A percentile compares a stretch with the other conserved stretches of the same genome.
Evolutionary conservation across 1,140 invertebrate genomes (phyloP).

Genomic region (Pseudomyrmex pallidus): DNA sequence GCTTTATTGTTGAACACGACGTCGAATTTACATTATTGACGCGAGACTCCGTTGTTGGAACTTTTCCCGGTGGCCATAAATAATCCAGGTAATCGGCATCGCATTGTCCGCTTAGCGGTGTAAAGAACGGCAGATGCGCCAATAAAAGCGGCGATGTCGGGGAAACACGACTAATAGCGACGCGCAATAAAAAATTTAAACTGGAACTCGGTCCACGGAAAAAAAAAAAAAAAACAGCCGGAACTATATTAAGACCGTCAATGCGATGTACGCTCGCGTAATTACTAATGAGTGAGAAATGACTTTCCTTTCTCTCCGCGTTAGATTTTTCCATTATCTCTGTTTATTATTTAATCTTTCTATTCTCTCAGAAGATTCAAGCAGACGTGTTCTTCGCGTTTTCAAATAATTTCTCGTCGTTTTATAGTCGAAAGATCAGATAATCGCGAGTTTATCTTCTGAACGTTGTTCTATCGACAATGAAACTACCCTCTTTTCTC

Average conservation of each 20-base stretch:
- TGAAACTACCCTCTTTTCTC: conserved; percentile 57
- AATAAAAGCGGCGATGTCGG: conserved; percentile 52
- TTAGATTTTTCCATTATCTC: neutral
- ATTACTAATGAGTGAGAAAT: conserved; percentile 24
- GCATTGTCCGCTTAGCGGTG: conserved; percentile 37
- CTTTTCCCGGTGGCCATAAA: conserved; percentile 49
- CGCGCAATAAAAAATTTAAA: conserved; percentile 60
- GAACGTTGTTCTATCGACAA: conserved; percentile 51
- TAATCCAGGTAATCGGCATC: conserved; percentile 62
- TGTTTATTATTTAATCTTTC: neutral
- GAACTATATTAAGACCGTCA: conserved; percentile 55
- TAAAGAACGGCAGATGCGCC: conserved; percentile 61
- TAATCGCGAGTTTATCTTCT: conserved; percentile 60
- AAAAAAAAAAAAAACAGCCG: conserved; percentile 16
- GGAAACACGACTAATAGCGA: conserved; percentile 45
- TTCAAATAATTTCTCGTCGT: conserved; percentile 14
- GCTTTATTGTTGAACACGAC: conserved; percentile 47
- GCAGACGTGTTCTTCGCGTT: neutral
- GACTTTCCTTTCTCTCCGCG: neutral
- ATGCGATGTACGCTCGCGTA: conserved; percentile 5
- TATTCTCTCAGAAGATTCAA: neutral
- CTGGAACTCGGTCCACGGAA: conserved; percentile 42
- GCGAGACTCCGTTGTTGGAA: conserved; percentile 46
- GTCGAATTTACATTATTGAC: conserved; percentile 72
- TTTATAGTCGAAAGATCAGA: neutral